Percentiles rank a stretch among this genome's conserved stretches.
Evolutionary conservation across 1,140 invertebrate genomes (phyloP).

Genomic region (Drosophila burlai): DNA sequence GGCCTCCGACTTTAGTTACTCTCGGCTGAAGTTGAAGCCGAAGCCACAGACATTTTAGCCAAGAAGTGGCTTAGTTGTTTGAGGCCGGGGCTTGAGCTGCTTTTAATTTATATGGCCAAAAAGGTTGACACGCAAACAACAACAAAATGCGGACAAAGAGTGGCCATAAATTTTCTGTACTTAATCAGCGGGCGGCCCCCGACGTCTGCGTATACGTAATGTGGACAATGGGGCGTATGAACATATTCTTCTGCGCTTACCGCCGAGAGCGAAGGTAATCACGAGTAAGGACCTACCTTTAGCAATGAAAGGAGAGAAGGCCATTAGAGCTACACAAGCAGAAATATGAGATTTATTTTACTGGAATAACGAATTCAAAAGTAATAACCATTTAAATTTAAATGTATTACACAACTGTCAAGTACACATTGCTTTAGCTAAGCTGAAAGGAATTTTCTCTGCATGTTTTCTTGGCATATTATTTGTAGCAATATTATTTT

Average conservation of each 20-base stretch:
- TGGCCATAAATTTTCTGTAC: constrained; percentile 67
- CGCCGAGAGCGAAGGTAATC: constrained; percentile 22
- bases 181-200: constrained; percentile 50
- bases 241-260: constrained; percentile 39
- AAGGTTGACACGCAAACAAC: constrained; percentile 51
- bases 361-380: not conserved
- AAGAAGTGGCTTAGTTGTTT: constrained; percentile 75
- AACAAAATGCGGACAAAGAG: constrained; percentile 11
- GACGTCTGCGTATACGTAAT: constrained; percentile 54
- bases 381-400: not conserved
- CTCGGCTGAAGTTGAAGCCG: constrained; percentile 22
- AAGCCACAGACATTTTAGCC: constrained; percentile 73
- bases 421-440: not conserved
- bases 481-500: not conserved
- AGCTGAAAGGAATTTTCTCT: not conserved
- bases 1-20: constrained; percentile 52
- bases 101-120: constrained; percentile 78
- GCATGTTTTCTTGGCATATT: not conserved
- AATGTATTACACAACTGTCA: not conserved
- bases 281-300: constrained; percentile 1
- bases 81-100: constrained; percentile 60
- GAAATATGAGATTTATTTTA: not conserved
- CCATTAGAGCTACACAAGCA: not conserved
- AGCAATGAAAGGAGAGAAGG: not conserved
- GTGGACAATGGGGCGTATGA: constrained; percentile 55